Conservation (phyloP, 2,113 vertebrate species). For the Bubo scandiacus region DNA sequence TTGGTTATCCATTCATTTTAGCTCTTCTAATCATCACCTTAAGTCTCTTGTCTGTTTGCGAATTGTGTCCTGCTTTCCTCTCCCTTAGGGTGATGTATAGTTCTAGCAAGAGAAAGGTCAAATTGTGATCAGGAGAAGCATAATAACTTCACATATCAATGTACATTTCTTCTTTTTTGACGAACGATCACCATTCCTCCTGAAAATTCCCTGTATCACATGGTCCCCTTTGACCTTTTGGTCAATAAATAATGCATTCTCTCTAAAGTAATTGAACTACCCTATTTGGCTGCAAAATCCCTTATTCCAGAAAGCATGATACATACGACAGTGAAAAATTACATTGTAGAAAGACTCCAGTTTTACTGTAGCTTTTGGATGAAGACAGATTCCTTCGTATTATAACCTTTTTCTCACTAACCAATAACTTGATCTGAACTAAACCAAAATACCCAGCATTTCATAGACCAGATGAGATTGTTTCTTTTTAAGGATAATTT, state of each 20-base stretch:
- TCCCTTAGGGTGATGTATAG: slow-evolving; percentile 43
- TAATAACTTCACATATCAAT: slow-evolving; percentile 55
- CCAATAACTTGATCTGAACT: neutral
- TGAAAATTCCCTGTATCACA: slow-evolving; percentile 41
- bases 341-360: neutral
- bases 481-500: neutral
- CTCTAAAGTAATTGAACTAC: slow-evolving; percentile 34
- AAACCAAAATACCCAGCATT: neutral
- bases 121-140: slow-evolving; percentile 42
- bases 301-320: slow-evolving; percentile 7
- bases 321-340: slow-evolving; percentile 56
- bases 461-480: neutral
- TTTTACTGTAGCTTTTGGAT: neutral
- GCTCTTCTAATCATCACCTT: neutral
- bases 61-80: neutral
- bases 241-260: slow-evolving; percentile 70
- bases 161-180: slow-evolving; percentile 49
- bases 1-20: slow-evolving; percentile 12
- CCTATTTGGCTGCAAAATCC: slow-evolving; percentile 42
- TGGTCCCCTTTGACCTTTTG: slow-evolving; percentile 63
- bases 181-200: slow-evolving; percentile 53
- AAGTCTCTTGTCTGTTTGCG: neutral
- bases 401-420: neutral
- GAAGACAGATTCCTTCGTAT: neutral
- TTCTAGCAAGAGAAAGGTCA: slow-evolving; percentile 46